Evolutionary conservation across 2,888 invertebrate genomes (phyloP), one percentile per base, ranked within the genome.

Genomic region (Luperina testacea): DNA sequence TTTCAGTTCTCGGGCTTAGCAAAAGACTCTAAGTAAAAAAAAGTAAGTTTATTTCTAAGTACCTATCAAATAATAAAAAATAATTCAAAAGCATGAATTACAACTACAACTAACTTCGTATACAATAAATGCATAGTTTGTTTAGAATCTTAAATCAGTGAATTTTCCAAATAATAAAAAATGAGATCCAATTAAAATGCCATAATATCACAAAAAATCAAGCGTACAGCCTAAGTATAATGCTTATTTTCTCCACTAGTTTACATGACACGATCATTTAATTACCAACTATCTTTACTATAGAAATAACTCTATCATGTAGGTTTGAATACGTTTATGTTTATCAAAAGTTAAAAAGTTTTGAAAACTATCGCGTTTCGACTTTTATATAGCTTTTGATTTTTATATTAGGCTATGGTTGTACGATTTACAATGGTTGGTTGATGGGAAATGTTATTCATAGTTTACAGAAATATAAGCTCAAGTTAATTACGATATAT

Each of bases 121-220:
- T 89, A 90, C 90, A 88, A 85, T 77, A 72, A 72, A 73, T 84
- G 78, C 61, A 71, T 67, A 77, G 74, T 85, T 82, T 70, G 78
- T 61, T 78, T 75, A 87, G 80, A 89, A 87, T 89, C 84, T 87
- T 81, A 74, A 78, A 74, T 80, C 69, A 83, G 77, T 68, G 32
- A 75, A 75, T 67, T 78, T 83, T 69, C 20, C 38, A 76, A 84
- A 68, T 38, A 68, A 68, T 71, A 70, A 68, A 75, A 85, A 80
- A 89, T 88, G 90, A 90, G 90, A 90, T 90, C 90, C 73, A 86
- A 82, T 84, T 78, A 75, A 84, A 88, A 83, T 86, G 87, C 75
- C 82, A 57, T 75, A 69, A 77, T 83, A 90, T 90, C 90, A 90
- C 89, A 88, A 83, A 89, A 59, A 75, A 75, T 72, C 38, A 76